Evolutionary conservation across 2,797 vertebrate species (phyloP), one percentile per base, ranked within the genome.

Genomic region (Cossypha polioptera): DNA sequence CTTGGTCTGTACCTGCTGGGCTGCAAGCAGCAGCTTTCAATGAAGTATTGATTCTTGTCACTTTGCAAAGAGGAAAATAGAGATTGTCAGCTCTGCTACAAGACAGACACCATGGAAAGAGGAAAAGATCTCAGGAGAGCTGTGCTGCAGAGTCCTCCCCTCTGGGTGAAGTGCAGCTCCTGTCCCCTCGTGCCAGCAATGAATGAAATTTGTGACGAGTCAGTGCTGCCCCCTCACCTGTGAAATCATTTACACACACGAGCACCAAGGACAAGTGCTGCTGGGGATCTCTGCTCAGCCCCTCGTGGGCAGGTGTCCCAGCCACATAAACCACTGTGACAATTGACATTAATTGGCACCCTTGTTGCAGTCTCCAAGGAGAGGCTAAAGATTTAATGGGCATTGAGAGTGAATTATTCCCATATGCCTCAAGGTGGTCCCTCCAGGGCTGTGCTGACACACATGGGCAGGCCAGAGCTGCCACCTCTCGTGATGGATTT

Each of bases 321-420:
- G 59, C 11, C 69, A 62, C 75, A 81, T 4, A 84, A 95, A 79
- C 54, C 90, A 86, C 86, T 4, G 42, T 0, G 11, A 77, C 84
- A 75, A 86, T 2, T 94, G 94, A 94, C 66, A 53, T 73, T 97
- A 96, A 97, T 95, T 96, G 95, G 91, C 71, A 57, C 71, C 85
- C 77, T 59, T 79, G 90, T 54, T 43, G 71, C 85, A 67, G 59
- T 31, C 92, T 71, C 92, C 71, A 28, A 82, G 91, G 68, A 45
- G 45, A 92, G 68, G 83, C 55, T 78, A n/a, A 95, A 54, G 87
- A 92, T 95, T 96, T 94, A 95, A 96, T 89, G 92, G 95, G 92
- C 89, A 48, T 1, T 36, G 93, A 84, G 87, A 81, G 77, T n/a
- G 80, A 94, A 89, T 96, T 92, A 95, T 91, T 94, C 95, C 94